Base-by-base conservation (phyloP, 2,113 vertebrate genomes). In the Arvicanthis niloticus region DNA sequence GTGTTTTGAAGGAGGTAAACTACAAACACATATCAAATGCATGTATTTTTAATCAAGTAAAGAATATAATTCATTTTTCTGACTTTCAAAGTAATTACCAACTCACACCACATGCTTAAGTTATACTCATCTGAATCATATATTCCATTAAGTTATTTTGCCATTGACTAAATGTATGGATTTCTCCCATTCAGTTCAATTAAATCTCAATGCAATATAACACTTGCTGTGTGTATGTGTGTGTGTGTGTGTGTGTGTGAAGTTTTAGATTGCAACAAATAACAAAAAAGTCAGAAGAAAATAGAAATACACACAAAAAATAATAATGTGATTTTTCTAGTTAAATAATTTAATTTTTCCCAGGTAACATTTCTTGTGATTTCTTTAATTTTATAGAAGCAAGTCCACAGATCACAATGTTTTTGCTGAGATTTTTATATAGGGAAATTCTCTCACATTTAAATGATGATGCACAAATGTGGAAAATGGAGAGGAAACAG, bases 1-100 rank as follows among this genome's bases (percentile, higher is more conserved):
- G 0, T 58, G 34, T 92, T 84, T 95, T 93, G 29, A 82, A 88
- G 21, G 72, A 86, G 51, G 17, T 53, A n/a, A 77, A 93, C 19
- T 48, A 90, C 9, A 80, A 7, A 80, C 37, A 93, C 40, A 85
- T 40, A 53, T 21, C 3, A 65, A 51, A 42, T 12, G 81, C 3
- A 19, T 53, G 6, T 53, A 77, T 85, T 91, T 96, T 97, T 87
- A 88, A 93, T 92, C 75, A 92, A 88, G 48, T 84, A 19, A 89
- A 78, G 70, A 62, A 80, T 84, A 75, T 88, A 42, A 91, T 51
- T 95, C 56, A 91, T 93, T 88, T 95, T 29, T 34, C 37, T 80
- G 82, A 94, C 40, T 91, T 94, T 73, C 26, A 96, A 88, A 87
- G 34, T 86, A 72, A 6, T 67, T 93, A 87, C 17, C 68, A 87